These are phyloP conservation scores for Chaetophractus vellerosus DNA, from an alignment of 2,797 vertebrate species.

Conservation along the genomic window DNA sequence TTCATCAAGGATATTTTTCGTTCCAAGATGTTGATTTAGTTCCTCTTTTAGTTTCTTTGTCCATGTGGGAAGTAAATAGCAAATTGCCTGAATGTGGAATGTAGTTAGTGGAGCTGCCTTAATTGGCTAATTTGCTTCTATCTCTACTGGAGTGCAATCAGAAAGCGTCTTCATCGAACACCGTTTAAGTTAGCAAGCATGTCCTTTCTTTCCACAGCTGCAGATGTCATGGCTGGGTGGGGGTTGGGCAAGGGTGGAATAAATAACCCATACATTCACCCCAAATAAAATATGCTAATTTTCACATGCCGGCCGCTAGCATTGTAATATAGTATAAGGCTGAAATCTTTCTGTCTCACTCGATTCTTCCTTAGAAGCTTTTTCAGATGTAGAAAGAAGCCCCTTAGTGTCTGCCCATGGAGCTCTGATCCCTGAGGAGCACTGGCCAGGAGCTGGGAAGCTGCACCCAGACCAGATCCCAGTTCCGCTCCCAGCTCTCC, in stretches of 20 bases:
- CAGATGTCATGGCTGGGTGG: not conserved
- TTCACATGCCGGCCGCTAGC: not conserved
- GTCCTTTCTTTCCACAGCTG: not conserved
- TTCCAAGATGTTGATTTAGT: not conserved
- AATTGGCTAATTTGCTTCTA: not conserved
- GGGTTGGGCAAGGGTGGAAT: too few species aligned
- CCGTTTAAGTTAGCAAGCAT: not conserved
- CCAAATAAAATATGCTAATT: not conserved
- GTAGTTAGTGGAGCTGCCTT: not conserved
- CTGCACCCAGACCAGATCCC: not conserved
- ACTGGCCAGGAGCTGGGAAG: not conserved
- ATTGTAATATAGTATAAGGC: not conserved
- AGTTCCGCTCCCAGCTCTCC: not conserved
- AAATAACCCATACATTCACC: not conserved
- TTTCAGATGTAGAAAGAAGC: not conserved
- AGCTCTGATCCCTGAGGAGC: not conserved
- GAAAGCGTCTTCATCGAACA: not conserved
- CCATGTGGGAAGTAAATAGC: not conserved
- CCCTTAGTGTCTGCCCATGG: not conserved
- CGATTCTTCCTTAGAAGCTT: not conserved
- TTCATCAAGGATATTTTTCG: not conserved
- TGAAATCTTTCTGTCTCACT: rapidly evolving
- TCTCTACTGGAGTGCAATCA: not conserved
- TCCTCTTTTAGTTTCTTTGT: constrained; percentile 20
- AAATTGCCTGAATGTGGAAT: not conserved